Percentiles rank a stretch among this genome's conserved stretches.
Conservation (phyloP, 2,888 invertebrate genomes). For the Oligia fasciuncula region DNA sequence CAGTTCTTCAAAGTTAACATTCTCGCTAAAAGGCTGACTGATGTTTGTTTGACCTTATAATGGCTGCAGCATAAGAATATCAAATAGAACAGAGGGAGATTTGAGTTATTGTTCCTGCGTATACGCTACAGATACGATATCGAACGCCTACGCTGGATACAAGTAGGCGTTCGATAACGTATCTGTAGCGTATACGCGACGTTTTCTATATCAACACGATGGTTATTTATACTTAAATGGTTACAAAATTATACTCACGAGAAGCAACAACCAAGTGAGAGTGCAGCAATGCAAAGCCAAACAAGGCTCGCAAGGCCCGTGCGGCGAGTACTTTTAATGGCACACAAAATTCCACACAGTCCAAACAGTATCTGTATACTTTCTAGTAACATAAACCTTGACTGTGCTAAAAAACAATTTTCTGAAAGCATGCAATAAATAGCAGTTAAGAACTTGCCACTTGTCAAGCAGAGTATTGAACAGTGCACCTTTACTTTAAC, state of each 20-base stretch:
- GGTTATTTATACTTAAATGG: background rate
- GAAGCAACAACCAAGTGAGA: constrained; percentile 93
- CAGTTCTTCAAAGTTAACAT: background rate
- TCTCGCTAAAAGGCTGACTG: background rate
- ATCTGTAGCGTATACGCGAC: background rate
- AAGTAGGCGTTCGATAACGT: background rate
- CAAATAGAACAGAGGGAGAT: background rate
- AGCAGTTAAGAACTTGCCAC: background rate
- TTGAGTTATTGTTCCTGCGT: background rate
- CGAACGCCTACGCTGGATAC: no score
- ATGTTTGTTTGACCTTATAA: background rate
- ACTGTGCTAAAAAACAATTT: constrained; percentile 97
- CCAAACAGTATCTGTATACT: constrained; percentile 97
- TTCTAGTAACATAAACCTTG: constrained; percentile 98
- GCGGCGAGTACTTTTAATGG: constrained; percentile 80
- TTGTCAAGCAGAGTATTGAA: constrained; percentile 3
- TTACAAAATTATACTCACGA: constrained; percentile 88
- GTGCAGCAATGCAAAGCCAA: constrained; percentile 91
- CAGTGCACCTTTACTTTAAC: background rate
- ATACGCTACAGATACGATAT: no score
- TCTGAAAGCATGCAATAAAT: constrained; percentile 88
- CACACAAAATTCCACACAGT: constrained; percentile 93
- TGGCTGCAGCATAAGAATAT: background rate
- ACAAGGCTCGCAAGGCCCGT: constrained; percentile 90
- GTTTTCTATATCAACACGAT: background rate